Base-by-base conservation (phyloP, 2,797 vertebrate species). In the Epinephelus malabaricus region DNA sequence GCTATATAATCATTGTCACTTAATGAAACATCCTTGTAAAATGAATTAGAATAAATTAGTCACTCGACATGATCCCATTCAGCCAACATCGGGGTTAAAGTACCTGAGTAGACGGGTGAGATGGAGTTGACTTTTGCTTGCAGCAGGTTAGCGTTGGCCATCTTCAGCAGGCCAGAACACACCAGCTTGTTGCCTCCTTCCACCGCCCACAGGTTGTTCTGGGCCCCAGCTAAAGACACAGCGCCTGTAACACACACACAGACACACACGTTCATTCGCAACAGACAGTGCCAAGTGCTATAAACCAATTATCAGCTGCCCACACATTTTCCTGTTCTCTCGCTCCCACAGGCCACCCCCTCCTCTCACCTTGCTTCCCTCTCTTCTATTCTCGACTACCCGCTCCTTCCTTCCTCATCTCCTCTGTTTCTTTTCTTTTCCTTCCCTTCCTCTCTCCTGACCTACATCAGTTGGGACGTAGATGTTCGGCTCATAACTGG, bases 181-280 rank as follows among this genome's bases (percentile, higher is more conserved):
- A 99, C 96, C 91, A 99, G 91, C 87, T 97, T 99, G 91, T 99
- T 99, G 70, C 98, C 98, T 88, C 98, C 98, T 93, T 99, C 98
- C 73, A 99, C 97, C 0, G 98, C 95, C 98, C 98, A 99, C 71
- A 98, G 95, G 92, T 97, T 98, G 91, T 97, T 96, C 87, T 99
- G 98, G 40, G 96, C 96, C 47, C 98, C 97, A 0, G 97, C 98
- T 86, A 99, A 92, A 0, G 97, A 98, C 93, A 99, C 98, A 53
- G 98, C 98, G 40, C 98, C 98, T 99, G 88, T 53, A 76, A 85
- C 11, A 86, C 77, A 78, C 70, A 80, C 43, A 85, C 3, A 69
- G 68, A 82, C 21, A 71, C 30, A 72, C 61, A 70, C 50, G 58
- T 19, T 13, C 43, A 60, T 45, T 23, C 56, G 56, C 55, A 79